Base-by-base conservation (phyloP, 2,888 invertebrate species). In the Homarus gammarus region DNA sequence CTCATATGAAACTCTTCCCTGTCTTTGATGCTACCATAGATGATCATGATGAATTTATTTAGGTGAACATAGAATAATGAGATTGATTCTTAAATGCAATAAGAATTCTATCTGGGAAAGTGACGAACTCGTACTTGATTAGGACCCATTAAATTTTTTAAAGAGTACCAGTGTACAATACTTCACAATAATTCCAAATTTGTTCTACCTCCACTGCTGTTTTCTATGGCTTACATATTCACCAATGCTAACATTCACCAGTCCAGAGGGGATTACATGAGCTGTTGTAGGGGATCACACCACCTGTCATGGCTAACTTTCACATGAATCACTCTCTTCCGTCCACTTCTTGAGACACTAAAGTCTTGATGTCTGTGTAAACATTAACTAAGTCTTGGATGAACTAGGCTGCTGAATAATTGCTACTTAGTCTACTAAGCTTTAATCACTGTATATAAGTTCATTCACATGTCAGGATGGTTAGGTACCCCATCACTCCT, bases 281-380 rank as follows among this genome's bases (percentile, higher is more conserved):
- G n/a, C n/a, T n/a, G n/a, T n/a, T n/a, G n/a, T 12, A 22, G 22
- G 27, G 27, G 64, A n/a, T 64, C 31, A n/a, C 33, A 78, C 78
- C 33, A 56, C 27, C 56, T 78, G 8, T 78, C 78, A 78, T 78
- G 6, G 27, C 36, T 56, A 56, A 78, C 56, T 56, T 22, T 77
- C 78, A 78, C 78, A 38, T 36, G 78, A 78, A 78, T 78, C 78
- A 78, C 78, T 56, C 56, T 51, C 56, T 27, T 78, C 78, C 78
- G 78, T 78, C 78, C 78, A 78, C 31, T 27, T 12, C 8, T 78
- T 56, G 36, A 56, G 56, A 56, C 56, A 44, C n/a, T 3, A 44
- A 27, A 27, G n/a, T 36, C n/a, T 31, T 33, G 22, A 40, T 75
- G 40, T 10, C 31, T 75, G 31, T 38, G 75, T 31, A 44, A 75